Base-by-base conservation (phyloP, 1,140 invertebrate genomes). In the Triops longicaudatus region DNA sequence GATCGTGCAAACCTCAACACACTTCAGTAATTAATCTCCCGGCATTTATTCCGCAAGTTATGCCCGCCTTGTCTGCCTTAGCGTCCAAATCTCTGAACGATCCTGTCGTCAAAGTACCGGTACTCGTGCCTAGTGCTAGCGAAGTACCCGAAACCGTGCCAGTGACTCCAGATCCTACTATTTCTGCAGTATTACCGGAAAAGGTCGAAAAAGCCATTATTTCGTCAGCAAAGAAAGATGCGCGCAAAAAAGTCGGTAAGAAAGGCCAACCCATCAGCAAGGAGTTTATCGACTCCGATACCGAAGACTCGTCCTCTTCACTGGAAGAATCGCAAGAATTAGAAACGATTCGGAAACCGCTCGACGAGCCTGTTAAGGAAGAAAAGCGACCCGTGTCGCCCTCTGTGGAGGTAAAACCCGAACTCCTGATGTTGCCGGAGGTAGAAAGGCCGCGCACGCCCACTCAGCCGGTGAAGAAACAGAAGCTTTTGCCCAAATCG, bases 191-290 rank as follows among this genome's bases (percentile, higher is more conserved):
- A 22, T 3, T 63, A 63, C n/a, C 50, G 14, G 50, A 63, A 14
- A 63, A 63, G 1, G 6, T 22, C 50, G 50, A 63, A 17, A 17
- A 63, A 22, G 50, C 17, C 10, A 5, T 63, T 17, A 14, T n/a
- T 63, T 63, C 50, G 5, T 63, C 50, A 6, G 50, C 50, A 26
- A 76, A 74, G 72, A 80, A 79, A 74, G 77, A 77, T 12, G 12
- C 72, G n/a, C 37, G 31, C 74, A 26, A 28, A 77, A 80, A 82
- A 81, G 76, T 78, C 80, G 78, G 76, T 79, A 81, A 79, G 79
- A 82, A 80, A 84, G 37, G 74, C 12, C 43, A 75, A 28, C 42
- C 74, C 42, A 75, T 75, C 43, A 75, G 74, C 42, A 37, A 63
- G 26, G 74, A 75, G 41, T 75, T 75, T 50, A 75, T 75, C 11